Conservation (phyloP, 1,140 invertebrate species). For the Drosophila asahinai region DNA sequence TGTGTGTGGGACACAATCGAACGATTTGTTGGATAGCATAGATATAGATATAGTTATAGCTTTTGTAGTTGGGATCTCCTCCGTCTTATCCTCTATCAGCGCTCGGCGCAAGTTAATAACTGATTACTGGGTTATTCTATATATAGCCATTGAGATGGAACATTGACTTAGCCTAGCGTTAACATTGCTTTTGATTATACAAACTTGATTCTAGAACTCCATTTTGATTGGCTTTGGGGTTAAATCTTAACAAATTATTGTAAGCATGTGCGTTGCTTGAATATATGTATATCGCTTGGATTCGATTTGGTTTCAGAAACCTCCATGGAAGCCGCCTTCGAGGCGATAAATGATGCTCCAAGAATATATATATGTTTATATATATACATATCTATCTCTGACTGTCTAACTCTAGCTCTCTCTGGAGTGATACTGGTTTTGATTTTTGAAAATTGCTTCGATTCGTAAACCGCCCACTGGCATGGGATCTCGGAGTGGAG, state of each 20-base stretch:
- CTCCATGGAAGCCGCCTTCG: slow-evolving; percentile 56
- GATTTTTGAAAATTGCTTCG: slow-evolving; percentile 73
- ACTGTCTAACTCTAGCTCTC: slow-evolving; percentile 32
- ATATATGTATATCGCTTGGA: slow-evolving; percentile 20
- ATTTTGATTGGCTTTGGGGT: slow-evolving; percentile 30
- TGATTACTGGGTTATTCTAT: slow-evolving; percentile 15
- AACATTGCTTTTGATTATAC: slow-evolving; percentile 69
- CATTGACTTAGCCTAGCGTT: slow-evolving; percentile 60
- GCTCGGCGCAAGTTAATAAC: slow-evolving; percentile 25
- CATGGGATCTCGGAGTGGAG: slow-evolving; percentile 40
- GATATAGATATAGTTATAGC: background rate
- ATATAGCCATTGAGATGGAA: slow-evolving; percentile 17
- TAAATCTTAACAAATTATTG: slow-evolving; percentile 43
- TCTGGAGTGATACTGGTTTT: slow-evolving; percentile 52
- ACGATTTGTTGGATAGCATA: background rate
- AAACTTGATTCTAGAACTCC: slow-evolving; percentile 34
- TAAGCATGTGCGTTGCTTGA: slow-evolving; percentile 49
- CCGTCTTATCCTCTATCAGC: background rate
- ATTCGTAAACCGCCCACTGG: slow-evolving; percentile 72
- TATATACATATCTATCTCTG: slow-evolving; percentile 37
- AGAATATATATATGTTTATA: slow-evolving; percentile 44
- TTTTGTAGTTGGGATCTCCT: background rate
- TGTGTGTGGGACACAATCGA: slow-evolving; percentile 36
- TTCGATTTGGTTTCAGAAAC: slow-evolving; percentile 65
- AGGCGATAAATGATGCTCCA: slow-evolving; percentile 62